These are phyloP conservation scores for Coryphaenoides rupestris DNA, from an alignment of 2,113 vertebrate species.

Conservation along the genomic window DNA sequence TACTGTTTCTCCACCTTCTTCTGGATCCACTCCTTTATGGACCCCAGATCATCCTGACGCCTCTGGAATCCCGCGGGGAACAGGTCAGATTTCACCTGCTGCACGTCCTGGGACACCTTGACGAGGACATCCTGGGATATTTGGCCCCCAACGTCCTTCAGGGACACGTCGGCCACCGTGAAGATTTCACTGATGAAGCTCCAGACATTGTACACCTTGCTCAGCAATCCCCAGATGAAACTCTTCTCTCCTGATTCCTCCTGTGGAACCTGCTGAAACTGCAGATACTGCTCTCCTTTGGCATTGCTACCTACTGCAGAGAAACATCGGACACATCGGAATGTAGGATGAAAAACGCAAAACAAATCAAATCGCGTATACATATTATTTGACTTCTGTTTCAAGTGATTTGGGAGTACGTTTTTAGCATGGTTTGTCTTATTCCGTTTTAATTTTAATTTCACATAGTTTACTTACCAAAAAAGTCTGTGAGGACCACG, in stretches of 20 bases:
- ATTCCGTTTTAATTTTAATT: too few relatives aligned
- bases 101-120: conserved; percentile 44
- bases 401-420: background rate
- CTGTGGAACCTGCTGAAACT: conserved; percentile 31
- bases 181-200: conserved; percentile 26
- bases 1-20: conserved; percentile 57
- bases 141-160: conserved; percentile 37
- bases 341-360: background rate
- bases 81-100: conserved; percentile 56
- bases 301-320: conserved; percentile 46
- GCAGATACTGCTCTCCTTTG: conserved; percentile 55
- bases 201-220: conserved; percentile 55
- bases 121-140: conserved; percentile 33
- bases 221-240: conserved; percentile 54
- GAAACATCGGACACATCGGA: too few relatives aligned
- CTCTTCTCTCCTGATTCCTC: conserved; percentile 49
- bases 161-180: conserved; percentile 14
- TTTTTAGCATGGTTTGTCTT: background rate
- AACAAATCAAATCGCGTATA: too few relatives aligned
- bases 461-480: conserved; percentile 37
- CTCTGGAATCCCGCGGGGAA: conserved; percentile 41
- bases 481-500: conserved; percentile 41
- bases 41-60: conserved; percentile 45
- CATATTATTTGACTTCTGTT: too few relatives aligned
- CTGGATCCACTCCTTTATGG: conserved; percentile 33